A percentile compares a stretch with the other conserved stretches of the same genome.
Conservation (phyloP, 2,113 vertebrate species). For the Urocitellus parryii region DNA sequence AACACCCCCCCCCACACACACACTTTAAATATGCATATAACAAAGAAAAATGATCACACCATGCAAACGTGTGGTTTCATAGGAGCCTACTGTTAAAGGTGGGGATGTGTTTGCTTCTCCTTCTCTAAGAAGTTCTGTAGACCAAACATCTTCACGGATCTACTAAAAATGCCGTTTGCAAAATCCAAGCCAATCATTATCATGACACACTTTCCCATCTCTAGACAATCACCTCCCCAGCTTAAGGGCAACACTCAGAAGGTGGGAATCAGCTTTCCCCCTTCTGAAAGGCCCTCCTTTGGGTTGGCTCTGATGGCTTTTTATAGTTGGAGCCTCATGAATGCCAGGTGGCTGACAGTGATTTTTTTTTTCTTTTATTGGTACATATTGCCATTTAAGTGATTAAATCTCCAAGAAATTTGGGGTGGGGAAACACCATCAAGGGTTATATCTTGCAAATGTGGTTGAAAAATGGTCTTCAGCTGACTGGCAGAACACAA, state of each 20-base stretch:
- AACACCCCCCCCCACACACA: background rate
- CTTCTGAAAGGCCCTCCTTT: background rate
- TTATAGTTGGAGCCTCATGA: background rate
- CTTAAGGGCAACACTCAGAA: background rate
- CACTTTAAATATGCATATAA: background rate
- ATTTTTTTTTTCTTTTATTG: slow-evolving; percentile 43
- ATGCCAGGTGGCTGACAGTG: background rate
- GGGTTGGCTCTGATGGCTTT: background rate
- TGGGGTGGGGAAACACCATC: background rate
- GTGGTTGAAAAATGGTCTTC: slow-evolving; percentile 19
- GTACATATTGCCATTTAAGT: background rate
- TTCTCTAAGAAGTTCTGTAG: slow-evolving; percentile 3
- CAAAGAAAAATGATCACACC: background rate
- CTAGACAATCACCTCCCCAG: background rate
- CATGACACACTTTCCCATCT: background rate
- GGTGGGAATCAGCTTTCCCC: background rate
- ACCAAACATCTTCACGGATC: background rate
- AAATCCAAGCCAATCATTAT: background rate
- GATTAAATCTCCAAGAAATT: slow-evolving; percentile 29
- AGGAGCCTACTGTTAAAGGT: background rate
- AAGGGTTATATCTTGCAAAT: slow-evolving; percentile 22
- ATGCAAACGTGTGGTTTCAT: background rate
- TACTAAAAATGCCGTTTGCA: slow-evolving; percentile 15
- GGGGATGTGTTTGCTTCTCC: background rate
- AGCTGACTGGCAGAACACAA: background rate